Evolutionary conservation across 30 jellyfish, hydroid and myxozoan genomes (phyloP).

Genomic region (Pseudorhiza aurosa): DNA sequence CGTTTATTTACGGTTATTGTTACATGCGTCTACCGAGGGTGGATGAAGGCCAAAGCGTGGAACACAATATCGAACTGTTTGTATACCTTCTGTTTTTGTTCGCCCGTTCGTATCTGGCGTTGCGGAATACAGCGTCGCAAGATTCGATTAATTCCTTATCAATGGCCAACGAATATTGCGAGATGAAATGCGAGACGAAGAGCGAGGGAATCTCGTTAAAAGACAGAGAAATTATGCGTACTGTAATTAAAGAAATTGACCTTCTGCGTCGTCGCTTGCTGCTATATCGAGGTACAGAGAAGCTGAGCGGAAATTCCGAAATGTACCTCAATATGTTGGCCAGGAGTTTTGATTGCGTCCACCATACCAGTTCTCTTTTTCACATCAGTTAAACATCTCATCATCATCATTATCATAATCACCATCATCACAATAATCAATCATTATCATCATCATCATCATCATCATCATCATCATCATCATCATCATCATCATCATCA

Average conservation of each 20-base stretch:
- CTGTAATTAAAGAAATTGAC: conserved; percentile 9
- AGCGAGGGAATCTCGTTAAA: background rate
- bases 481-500: too few species aligned
- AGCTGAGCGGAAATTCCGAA: background rate
- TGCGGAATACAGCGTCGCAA: background rate
- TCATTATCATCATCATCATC: too few species aligned
- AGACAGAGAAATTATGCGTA: conserved; percentile 39
- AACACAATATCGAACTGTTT: conserved; percentile 33
- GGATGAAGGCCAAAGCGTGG: background rate
- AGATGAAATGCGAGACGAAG: background rate
- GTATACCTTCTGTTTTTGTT: conserved; percentile 15
- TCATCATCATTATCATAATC: too few species aligned
- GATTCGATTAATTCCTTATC: conserved; percentile 2
- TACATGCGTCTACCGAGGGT: conserved; percentile 12
- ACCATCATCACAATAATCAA: too few species aligned
- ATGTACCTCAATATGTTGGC: background rate
- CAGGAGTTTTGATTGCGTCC: too few species aligned
- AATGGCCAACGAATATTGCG: background rate
- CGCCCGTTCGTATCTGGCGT: conserved; percentile 19
- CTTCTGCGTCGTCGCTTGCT: conserved; percentile 21
- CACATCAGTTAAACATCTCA: too few species aligned
- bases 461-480: too few species aligned
- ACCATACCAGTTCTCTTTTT: too few species aligned
- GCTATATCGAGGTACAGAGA: background rate
- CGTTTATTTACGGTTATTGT: conserved; percentile 14